Base-by-base conservation (phyloP, 2,113 vertebrate genomes). In the Pelodiscus sinensis region DNA sequence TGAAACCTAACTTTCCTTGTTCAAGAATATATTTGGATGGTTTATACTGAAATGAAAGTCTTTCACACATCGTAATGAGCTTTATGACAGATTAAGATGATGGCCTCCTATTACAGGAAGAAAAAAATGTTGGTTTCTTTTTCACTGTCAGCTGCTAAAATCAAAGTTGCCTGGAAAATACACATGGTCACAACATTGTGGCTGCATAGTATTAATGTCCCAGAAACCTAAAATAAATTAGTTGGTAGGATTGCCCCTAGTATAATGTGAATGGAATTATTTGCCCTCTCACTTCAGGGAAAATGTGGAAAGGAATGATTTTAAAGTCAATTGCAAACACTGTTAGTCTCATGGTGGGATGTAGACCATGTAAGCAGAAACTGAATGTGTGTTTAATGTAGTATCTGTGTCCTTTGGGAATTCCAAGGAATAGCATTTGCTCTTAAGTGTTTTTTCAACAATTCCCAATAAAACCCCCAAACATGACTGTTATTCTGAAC, bases 271-370 rank as follows among this genome's bases (percentile, higher is more conserved):
- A 86, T 38, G 9, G 5, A 86, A 55, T 52, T 86, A n/a, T 56
- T 79, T 86, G 8, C 25, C 57, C 78, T 94, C 78, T 91, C 54
- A 81, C 22, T 56, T 4, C 5, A 71, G n/a, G 35, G 14, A 84
- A 90, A 86, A 22, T 50, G 19, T 31, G 50, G 80, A 89, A 93
- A 88, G 1, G 6, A 78, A 94, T 73, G 44, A 57, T 79, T 95
- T 95, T 82, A 51, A 92, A 95, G 25, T 92, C 12, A 89, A 3
- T 54, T 89, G 13, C 19, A 24, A 81, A 38, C 38, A 81, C 0
- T 31, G 6, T 65, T 88, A 68, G 52, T 60, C 54, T 54, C 62
- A 75, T 27, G 60, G 68, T 86, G 87, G 77, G n/a, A 78, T 54
- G 38, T 84, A 50, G 14, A 18, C 82, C 8, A 13, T 84, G 24